Conservation (phyloP, 2,888 invertebrate species). For the Eristalis intricaria region DNA sequence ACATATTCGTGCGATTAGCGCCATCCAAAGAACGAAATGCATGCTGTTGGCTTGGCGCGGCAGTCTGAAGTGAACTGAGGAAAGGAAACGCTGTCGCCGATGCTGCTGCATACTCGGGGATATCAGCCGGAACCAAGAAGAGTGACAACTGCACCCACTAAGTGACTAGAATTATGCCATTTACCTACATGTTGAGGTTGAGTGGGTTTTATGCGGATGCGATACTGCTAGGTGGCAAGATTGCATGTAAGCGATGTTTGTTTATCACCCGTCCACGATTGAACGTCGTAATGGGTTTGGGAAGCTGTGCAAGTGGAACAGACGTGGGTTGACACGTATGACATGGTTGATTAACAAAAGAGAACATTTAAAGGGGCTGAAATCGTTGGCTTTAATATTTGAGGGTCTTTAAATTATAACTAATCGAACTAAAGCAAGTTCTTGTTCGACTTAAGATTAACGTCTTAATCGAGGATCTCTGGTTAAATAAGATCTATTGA, state of each 20-base stretch:
- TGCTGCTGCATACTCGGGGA: slow-evolving; percentile 29
- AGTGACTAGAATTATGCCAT: slow-evolving; percentile 61
- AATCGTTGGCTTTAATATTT: no score
- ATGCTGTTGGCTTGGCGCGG: slow-evolving; percentile 38
- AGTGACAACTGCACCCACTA: slow-evolving; percentile 61
- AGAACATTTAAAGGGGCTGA: neutral
- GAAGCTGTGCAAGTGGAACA: neutral
- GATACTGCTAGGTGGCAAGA: slow-evolving; percentile 17
- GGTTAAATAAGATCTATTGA: no score
- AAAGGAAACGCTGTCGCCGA: slow-evolving; percentile 22
- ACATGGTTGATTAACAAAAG: neutral
- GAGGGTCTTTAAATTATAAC: no score
- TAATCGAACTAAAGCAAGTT: no score
- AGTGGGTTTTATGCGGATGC: slow-evolving; percentile 21
- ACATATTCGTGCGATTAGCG: slow-evolving; percentile 26
- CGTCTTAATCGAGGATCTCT: no score
- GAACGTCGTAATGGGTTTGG: slow-evolving; percentile 26
- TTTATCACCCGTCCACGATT: slow-evolving; percentile 29
- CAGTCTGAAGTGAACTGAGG: slow-evolving; percentile 45
- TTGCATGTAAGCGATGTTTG: neutral
- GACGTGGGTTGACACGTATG: neutral
- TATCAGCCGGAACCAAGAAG: slow-evolving; percentile 46
- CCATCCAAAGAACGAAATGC: slow-evolving; percentile 27
- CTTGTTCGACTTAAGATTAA: no score
- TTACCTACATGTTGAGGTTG: slow-evolving; percentile 63